Evolutionary conservation across 2,113 vertebrate genomes (phyloP).

Genomic region (Triplophysa tibetana): DNA sequence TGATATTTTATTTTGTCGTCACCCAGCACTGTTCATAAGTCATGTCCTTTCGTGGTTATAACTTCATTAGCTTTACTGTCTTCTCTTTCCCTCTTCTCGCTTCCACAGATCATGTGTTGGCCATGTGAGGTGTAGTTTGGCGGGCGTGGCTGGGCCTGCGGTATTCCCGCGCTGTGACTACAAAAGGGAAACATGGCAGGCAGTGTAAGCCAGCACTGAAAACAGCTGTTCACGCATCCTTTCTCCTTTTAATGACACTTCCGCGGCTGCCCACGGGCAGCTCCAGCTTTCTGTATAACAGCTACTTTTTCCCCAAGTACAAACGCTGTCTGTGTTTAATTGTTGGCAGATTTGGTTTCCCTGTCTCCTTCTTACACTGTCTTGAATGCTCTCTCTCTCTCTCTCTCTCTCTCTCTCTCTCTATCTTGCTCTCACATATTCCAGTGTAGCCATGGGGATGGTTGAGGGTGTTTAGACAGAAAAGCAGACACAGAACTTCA

Average conservation of each 20-base stretch:
- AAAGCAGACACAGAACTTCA: conserved; percentile 60
- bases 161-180: conserved; percentile 59
- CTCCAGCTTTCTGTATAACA: conserved; percentile 66
- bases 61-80: background rate
- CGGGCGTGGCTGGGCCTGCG: conserved; percentile 56
- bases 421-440: conserved; percentile 25
- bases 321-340: conserved; percentile 73
- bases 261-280: conserved; percentile 66
- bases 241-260: conserved; percentile 73
- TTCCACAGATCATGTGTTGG: conserved; percentile 56
- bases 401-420: conserved; percentile 34
- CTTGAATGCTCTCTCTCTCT: conserved; percentile 44
- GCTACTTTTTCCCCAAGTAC: conserved; percentile 69
- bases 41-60: background rate
- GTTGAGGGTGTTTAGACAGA: conserved; percentile 44
- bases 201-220: conserved; percentile 64
- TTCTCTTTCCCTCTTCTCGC: background rate
- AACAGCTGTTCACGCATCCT: conserved; percentile 75
- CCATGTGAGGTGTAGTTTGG: conserved; percentile 63
- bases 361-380: conserved; percentile 7
- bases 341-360: conserved; percentile 71
- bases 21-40: no score
- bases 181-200: conserved; percentile 64
- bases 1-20: no score
- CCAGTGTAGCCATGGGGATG: conserved; percentile 17